Evolutionary conservation across 1,140 invertebrate species (phyloP).

Genomic region (Pseudoatta argentina): DNA sequence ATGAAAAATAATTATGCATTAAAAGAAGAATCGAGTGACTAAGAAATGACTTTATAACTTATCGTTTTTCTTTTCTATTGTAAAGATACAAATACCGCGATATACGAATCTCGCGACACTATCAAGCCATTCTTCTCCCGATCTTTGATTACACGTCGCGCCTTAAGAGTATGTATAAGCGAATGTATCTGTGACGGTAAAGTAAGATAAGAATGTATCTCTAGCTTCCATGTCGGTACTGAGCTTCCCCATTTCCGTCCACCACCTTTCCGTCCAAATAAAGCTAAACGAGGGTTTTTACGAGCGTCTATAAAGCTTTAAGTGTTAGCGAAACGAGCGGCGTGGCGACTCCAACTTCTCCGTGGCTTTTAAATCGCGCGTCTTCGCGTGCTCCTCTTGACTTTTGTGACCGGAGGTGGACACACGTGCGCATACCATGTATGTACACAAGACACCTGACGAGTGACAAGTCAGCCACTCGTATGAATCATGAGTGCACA

Average conservation of each 20-base stretch:
- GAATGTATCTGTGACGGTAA: neutral
- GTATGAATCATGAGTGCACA: conserved; percentile 72
- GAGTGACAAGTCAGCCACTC: conserved; percentile 35
- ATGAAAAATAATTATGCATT: too few relatives aligned
- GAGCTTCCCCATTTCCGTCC: neutral
- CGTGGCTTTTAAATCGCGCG: conserved; percentile 60
- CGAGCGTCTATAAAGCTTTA: conserved; percentile 86
- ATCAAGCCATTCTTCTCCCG: neutral
- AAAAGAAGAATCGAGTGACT: neutral
- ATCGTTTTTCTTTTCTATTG: neutral
- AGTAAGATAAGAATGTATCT: conserved; percentile 48
- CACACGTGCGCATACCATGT: conserved; percentile 69
- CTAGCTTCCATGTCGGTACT: conserved; percentile 28
- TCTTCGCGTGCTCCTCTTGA: conserved; percentile 59
- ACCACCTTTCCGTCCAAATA: conserved; percentile 78
- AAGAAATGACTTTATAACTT: neutral
- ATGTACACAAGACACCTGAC: conserved; percentile 73
- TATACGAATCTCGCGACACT: neutral
- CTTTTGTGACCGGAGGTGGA: conserved; percentile 32
- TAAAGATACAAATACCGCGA: neutral
- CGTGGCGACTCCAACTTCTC: conserved; percentile 9
- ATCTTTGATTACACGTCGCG: neutral
- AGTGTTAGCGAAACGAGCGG: conserved; percentile 85
- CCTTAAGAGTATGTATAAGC: neutral
- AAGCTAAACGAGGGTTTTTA: conserved; percentile 85